phyloP scores from a whole-genome alignment of 2,113 vertebrate species.

The Pollachius pollachius region DNA sequence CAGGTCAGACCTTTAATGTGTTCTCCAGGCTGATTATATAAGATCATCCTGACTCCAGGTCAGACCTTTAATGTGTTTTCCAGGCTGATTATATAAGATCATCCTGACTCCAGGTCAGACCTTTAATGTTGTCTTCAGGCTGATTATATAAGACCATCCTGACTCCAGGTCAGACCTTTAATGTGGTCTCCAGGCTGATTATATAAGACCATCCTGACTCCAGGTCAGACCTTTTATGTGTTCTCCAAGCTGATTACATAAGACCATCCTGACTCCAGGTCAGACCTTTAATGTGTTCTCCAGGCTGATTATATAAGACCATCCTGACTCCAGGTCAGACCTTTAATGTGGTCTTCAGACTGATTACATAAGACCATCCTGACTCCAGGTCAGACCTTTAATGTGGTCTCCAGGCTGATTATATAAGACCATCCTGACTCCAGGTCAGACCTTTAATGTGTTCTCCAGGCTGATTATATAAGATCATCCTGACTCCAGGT shows the following conservation, averaged over 20 bases:
- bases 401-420: neutral
- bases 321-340: too few relatives aligned
- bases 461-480: too few relatives aligned
- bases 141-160: too few relatives aligned
- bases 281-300: neutral
- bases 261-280: constrained; percentile 87
- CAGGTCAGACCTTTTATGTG: constrained; percentile 74
- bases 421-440: too few relatives aligned
- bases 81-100: too few relatives aligned
- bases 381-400: constrained; percentile 81
- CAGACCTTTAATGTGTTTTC: neutral
- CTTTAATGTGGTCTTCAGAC: neutral
- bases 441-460: neutral
- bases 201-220: constrained; percentile 74
- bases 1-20: constrained; percentile 74
- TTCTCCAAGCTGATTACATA: too few relatives aligned
- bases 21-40: too few relatives aligned
- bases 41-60: constrained; percentile 87
- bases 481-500: constrained; percentile 87
- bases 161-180: too few relatives aligned
- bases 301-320: too few relatives aligned
- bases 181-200: too few relatives aligned
- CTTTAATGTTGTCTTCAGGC: too few relatives aligned
- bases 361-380: constrained; percentile 59
- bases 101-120: too few relatives aligned